Base-by-base conservation (phyloP, 2,888 invertebrate genomes). In the Trachelus tabidus region DNA sequence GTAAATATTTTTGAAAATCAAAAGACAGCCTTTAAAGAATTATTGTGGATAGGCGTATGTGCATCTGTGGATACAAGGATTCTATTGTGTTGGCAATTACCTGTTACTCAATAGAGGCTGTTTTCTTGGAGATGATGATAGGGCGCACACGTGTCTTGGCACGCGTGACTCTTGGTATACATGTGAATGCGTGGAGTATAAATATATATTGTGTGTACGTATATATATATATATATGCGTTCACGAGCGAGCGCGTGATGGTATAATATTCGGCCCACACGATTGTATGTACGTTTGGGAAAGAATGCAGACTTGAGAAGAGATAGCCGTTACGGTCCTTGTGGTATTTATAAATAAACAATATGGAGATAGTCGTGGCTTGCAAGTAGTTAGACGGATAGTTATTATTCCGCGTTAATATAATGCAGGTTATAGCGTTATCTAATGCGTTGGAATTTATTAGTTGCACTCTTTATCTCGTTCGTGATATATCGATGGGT, bases 221-320 rank as follows among this genome's bases (percentile, higher is more conserved):
- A 40, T 40, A 12, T 37, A 23, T 23, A 6, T 40, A 40, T 40
- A 12, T 37, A 23, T 23, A 6, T 23, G 56, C 23, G 56, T 23
- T 6, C 23, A 56, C 23, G 56, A 40, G 56, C 56, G 23, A 56
- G 9, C 23, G 23, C 23, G 56, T 9, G 23, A 56, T 6, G 3
- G 71, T 34, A 34, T 71, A 34, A 71, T 34, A 71, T 71, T 71
- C 71, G 71, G 71, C 71, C 71, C 71, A 71, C 71, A 71, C 71
- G 31, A 34, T 34, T 71, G 71, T 31, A 71, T 30, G 23, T 23
- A 40, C 12, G 69, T 69, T 33, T 15, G 33, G 9, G 31, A 71
- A 71, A 31, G 71, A 71, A 71, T 71, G 71, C 71, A 31, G 56
- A 56, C 34, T 34, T 34, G 31, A 31, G 71, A 23, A 71, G 71